Evolutionary conservation across 2,888 invertebrate genomes (phyloP), one percentile per base, ranked within the genome.

Genomic region (Ditula angustiorana): DNA sequence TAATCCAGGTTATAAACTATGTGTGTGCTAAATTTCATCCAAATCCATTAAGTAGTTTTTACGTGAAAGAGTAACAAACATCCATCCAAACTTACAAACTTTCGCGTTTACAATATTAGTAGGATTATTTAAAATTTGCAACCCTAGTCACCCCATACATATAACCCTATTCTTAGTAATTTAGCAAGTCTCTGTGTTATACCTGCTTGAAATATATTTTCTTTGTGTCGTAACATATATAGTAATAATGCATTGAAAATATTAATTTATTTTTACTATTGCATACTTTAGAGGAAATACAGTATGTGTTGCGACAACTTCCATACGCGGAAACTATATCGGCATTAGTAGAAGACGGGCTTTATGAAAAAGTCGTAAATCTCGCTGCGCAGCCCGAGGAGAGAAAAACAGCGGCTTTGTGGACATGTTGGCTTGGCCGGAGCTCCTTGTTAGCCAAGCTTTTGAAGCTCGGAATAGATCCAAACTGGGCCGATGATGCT

Each of bases 391-490:
- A 84, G 67, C 74, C 76, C 5, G 78, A 80, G 11, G 80, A 82
- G 61, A 79, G 83, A 68, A 79, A 91, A 59, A 94, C 95, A 2
- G 94, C 94, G 49, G 85, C 94, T 0, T 80, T 96, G 11, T 89
- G 95, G 78, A 93, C 95, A 1, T 92, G 94, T 60, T 96, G 95
- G 95, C 81, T 94, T 30, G 95, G 94, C 5, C 93, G 94, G 59
- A 85, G 87, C 46, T 86, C 92, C n/a, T 75, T 95, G 30, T 80
- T 95, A n/a, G 85, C 89, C 57, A 84, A 82, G 68, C 79, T 95
- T 10, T 73, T 95, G 44, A 87, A 92, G 23, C 81, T 91, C 49
- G 95, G 94, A 0, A 95, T 95, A 2, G 93, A 95, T 75, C 94
- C 95, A 13, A 94, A 96, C 71, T 92, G 92, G 8, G 83, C 88